phyloP scores from a whole-genome alignment of 1,140 invertebrate genomes.

The Scylla paramamosain region DNA sequence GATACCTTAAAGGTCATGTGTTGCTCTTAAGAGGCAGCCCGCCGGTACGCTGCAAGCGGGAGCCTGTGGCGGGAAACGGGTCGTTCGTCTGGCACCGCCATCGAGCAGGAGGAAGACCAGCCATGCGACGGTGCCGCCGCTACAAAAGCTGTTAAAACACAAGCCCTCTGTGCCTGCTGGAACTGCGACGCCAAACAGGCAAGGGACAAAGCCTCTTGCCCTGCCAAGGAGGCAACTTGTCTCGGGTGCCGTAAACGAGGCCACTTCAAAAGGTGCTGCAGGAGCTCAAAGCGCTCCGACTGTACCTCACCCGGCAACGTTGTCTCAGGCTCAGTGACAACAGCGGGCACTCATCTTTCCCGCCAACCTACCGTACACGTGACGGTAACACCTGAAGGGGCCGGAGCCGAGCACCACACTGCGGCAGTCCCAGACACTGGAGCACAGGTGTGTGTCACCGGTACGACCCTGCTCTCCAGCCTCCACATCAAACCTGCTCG shows the following conservation, averaged over 20 bases:
- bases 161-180: too few species aligned
- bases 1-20: background rate
- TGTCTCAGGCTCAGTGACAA: background rate
- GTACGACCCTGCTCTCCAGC: background rate
- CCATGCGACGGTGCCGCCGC: too few species aligned
- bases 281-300: too few species aligned
- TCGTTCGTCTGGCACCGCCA: background rate
- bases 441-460: background rate
- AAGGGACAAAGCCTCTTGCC: too few species aligned
- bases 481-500: background rate
- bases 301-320: background rate
- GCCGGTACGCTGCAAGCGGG: too few species aligned
- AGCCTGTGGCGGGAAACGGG: background rate
- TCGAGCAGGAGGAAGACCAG: background rate
- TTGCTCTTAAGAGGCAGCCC: too few species aligned
- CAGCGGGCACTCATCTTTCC: background rate
- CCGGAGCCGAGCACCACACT: background rate
- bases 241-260: background rate
- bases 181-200: too few species aligned
- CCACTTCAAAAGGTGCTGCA: background rate
- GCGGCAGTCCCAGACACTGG: constrained; percentile 36
- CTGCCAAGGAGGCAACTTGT: too few species aligned
- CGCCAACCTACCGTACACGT: background rate
- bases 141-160: too few species aligned
- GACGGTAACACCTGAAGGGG: background rate